Conservation (phyloP, 1,140 invertebrate species). For the Drosophila pectinifera region DNA sequence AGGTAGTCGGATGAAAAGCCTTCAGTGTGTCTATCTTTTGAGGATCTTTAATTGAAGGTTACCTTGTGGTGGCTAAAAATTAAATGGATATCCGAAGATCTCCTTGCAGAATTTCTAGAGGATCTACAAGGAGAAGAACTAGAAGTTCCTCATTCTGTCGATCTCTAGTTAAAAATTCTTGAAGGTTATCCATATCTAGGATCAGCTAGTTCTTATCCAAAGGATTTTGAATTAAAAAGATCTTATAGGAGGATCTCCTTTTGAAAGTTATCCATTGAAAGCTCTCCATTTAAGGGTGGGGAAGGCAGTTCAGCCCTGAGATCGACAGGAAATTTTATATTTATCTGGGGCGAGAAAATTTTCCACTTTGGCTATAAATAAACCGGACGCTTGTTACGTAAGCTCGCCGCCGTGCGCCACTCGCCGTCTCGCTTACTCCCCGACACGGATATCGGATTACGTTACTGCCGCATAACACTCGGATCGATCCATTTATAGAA, state of each 20-base stretch:
- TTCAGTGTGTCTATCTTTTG: background rate
- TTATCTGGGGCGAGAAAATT: constrained; percentile 39
- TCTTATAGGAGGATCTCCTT: background rate
- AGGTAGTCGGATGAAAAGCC: background rate
- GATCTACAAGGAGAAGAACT: background rate
- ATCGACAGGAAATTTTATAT: constrained; percentile 22
- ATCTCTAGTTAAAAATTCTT: too few species aligned
- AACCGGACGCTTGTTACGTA: constrained; percentile 59
- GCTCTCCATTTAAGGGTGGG: background rate
- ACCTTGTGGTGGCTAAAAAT: background rate
- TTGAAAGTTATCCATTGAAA: constrained; percentile 2
- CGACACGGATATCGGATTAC: constrained; percentile 63
- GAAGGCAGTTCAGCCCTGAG: background rate
- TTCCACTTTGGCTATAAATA: constrained; percentile 46
- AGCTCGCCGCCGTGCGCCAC: constrained; percentile 35
- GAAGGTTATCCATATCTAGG: background rate
- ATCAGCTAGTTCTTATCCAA: background rate
- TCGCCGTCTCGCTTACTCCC: constrained; percentile 49
- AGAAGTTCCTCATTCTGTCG: too few species aligned
- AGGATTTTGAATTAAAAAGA: background rate
- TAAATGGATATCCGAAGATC: background rate
- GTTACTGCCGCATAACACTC: constrained; percentile 56
- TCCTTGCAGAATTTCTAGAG: background rate
- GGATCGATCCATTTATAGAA: constrained; percentile 73
- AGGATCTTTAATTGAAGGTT: background rate